A percentile compares a stretch with the other conserved stretches of the same genome.
phyloP scores from a whole-genome alignment of 2,888 invertebrate species.

The Microplitis deprimator region DNA sequence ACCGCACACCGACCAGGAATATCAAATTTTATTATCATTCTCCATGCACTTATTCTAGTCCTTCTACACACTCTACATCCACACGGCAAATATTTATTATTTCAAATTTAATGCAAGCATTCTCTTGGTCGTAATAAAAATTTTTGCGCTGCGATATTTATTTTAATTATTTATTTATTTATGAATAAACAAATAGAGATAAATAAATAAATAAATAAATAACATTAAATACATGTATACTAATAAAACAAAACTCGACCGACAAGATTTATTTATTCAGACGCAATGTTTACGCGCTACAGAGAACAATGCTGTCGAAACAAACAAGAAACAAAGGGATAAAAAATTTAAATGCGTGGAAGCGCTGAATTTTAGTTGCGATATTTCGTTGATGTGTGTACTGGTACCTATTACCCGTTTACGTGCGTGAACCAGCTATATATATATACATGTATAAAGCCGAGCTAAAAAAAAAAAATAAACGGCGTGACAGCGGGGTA shows the following conservation, averaged over 20 bases:
- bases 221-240: not conserved
- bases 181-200: not conserved
- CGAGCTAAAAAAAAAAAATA: not conserved
- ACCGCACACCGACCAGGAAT: not conserved
- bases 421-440: not conserved
- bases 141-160: too few species aligned
- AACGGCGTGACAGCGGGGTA: not conserved
- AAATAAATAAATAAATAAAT: not conserved
- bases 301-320: not conserved
- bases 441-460: not conserved
- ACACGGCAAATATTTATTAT: constrained; percentile 10
- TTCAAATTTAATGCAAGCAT: constrained; percentile 4
- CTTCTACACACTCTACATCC: not conserved
- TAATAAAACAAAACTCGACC: not conserved
- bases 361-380: not conserved
- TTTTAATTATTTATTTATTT: not conserved
- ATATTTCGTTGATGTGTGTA: not conserved
- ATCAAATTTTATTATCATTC: constrained; percentile 9
- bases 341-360: not conserved
- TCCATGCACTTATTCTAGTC: not conserved
- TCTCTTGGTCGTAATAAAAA: not conserved
- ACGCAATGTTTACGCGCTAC: not conserved
- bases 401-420: not conserved
- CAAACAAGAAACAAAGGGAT: not conserved
- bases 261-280: not conserved